Base-by-base conservation (phyloP, 2,888 invertebrate genomes). In the Caenorhabditis japonica region DNA sequence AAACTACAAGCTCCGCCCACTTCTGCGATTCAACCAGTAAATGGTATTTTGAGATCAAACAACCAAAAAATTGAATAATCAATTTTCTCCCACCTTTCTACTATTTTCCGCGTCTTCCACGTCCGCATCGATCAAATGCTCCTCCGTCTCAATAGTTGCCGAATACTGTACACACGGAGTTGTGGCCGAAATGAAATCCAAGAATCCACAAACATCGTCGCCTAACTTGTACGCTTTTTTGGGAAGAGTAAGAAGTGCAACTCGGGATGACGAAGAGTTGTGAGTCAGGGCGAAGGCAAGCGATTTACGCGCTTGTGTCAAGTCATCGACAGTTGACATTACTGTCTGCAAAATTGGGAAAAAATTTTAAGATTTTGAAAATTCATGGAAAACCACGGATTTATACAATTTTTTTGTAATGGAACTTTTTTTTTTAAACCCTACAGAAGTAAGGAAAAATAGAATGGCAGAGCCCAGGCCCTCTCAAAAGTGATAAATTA, bases 151-250 rank as follows among this genome's bases (percentile, higher is more conserved):
- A 49, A 78, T 53, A 8, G 64, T 39, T 3, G 58, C 80, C n/a
- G 72, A 72, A 30, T 75, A 80, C 36, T 80, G 80, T 4, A 76
- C 58, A 56, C 77, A 78, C 12, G 58, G 51, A 17, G 76, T 69
- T 5, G 52, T 61, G 2, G 76, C 79, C 44, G 66, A 55, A 17
- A 59, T 56, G 43, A 78, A 80, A 51, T 77, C 72, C 19, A 4
- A 96, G 55, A 64, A 70, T n/a, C 97, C 97, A 64, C 96, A 93
- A 85, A 99, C 94, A 86, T 99, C 97, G 89, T 99, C 99, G 12
- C 99, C 97, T 3, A 99, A 90, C 89, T 95, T 95, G 88, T 95
- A 99, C 0, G 94, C 93, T 79, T 94, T 93, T 89, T 97, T 97
- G 87, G 96, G 95, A 59, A 99, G 89, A 87, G 95, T 95, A 88